Base-by-base conservation (phyloP, 2,113 vertebrate genomes). In the Tympanuchus pallidicinctus region DNA sequence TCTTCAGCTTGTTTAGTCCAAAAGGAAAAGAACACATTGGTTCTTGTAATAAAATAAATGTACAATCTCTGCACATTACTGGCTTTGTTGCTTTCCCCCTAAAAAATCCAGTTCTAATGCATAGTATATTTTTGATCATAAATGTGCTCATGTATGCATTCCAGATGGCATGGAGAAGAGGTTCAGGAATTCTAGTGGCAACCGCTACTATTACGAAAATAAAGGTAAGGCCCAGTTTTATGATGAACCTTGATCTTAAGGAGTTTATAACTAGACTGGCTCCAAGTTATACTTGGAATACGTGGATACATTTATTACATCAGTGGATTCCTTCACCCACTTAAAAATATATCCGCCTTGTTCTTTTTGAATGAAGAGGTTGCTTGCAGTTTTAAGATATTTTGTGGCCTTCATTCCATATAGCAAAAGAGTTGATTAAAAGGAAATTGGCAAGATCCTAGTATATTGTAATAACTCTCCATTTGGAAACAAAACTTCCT, bases 181-280 rank as follows among this genome's bases (percentile, higher is more conserved):
- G 32, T 43, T 93, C 89, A 95, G 94, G 90, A 95, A 96, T 94
- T 95, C 86, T 95, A 67, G 94, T 93, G 92, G 91, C 94, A 96
- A 94, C 92, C 28, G 8, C 90, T 48, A 90, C 70, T 17, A 93
- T 84, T 96, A 93, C n/a, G 13, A 96, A 96, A 97, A 95, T 88
- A 93, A 86, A 95, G 90, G 95, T 92, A 95, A 64, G 92, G 95
- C 88, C 87, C 74, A 60, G 89, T 97, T 96, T 96, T 96, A 96
- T 89, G 81, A 87, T 91, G 92, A 96, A 96, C 88, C 96, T 96
- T 97, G 96, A 95, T 97, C 95, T 96, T 92, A 93, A 97, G 92
- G 93, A 97, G 90, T 96, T 96, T 96, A 95, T 96, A 97, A 95
- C 82, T 64, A 89, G 50, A 9, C 80, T 94, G 90, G 91, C 93